Conservation (phyloP, 2,797 vertebrate genomes). For the Acipenser transmontanus region DNA sequence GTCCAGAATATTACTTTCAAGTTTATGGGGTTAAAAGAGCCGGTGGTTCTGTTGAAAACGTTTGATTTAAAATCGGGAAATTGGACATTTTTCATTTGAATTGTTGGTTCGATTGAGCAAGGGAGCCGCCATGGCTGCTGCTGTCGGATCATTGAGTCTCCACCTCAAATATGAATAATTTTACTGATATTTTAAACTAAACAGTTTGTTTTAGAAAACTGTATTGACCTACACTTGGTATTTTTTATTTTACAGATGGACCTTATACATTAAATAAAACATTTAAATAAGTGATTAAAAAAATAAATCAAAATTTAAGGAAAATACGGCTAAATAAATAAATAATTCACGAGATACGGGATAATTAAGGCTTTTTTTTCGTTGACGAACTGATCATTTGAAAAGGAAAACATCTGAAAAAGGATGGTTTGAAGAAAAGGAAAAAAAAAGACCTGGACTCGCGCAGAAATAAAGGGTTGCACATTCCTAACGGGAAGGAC, state of each 20-base stretch:
- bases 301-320: not conserved
- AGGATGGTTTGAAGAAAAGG: slow-evolving; percentile 47
- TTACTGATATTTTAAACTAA: slow-evolving; percentile 22
- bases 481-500: slow-evolving; percentile 30
- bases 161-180: slow-evolving; percentile 66
- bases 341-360: slow-evolving; percentile 54
- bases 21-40: slow-evolving; percentile 13
- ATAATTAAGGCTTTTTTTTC: slow-evolving; percentile 46
- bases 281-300: not conserved
- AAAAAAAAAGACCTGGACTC: slow-evolving; percentile 17
- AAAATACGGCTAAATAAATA: not conserved
- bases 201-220: not conserved
- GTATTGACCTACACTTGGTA: not conserved
- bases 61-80: slow-evolving; percentile 35
- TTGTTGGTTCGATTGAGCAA: slow-evolving; percentile 54
- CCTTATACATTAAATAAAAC: no score
- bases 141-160: slow-evolving; percentile 62
- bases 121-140: slow-evolving; percentile 74
- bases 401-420: slow-evolving; percentile 24
- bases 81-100: slow-evolving; percentile 56
- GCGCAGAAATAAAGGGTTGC: slow-evolving; percentile 29
- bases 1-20: slow-evolving; percentile 18
- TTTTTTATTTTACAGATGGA: slow-evolving; percentile 2
- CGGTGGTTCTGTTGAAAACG: slow-evolving; percentile 25
- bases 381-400: slow-evolving; percentile 36